A percentile compares a stretch with the other conserved stretches of the same genome.
Conservation (phyloP, 1,140 invertebrate species). For the Apis laboriosa region DNA sequence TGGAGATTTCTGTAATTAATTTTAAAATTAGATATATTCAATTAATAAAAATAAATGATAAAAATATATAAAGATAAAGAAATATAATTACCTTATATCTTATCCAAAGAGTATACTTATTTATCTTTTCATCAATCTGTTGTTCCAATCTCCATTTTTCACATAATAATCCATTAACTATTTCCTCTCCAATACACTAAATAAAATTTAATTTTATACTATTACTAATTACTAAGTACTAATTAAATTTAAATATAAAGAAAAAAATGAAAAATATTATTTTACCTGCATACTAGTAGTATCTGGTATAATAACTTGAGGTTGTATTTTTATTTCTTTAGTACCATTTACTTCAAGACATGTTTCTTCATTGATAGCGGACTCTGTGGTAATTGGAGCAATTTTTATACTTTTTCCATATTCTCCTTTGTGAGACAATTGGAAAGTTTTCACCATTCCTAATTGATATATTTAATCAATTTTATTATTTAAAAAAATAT, state of each 20-base stretch:
- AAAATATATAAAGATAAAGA: not conserved
- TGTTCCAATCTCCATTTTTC: conserved; percentile 89
- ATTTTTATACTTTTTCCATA: conserved; percentile 92
- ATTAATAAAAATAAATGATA: not conserved
- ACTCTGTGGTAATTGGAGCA: conserved; percentile 91
- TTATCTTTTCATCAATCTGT: conserved; percentile 88
- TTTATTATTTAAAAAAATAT: not conserved
- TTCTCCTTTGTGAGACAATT: conserved; percentile 84
- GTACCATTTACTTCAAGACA: conserved; percentile 94
- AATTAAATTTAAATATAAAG: not conserved
- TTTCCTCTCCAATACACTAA: conserved; percentile 83
- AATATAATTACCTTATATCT: conserved; percentile 83
- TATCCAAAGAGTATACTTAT: conserved; percentile 94
- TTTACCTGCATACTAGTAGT: conserved; percentile 88
- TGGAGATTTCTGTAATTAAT: conserved; percentile 69
- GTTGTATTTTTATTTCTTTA: conserved; percentile 82
- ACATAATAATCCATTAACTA: conserved; percentile 84
- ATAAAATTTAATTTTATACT: conserved; percentile 46
- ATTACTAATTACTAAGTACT: no score
- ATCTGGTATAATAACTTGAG: conserved; percentile 92
- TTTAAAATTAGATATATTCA: conserved; percentile 25
- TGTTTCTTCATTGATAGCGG: conserved; percentile 85
- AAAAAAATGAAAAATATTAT: not conserved
- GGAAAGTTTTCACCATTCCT: conserved; percentile 94
- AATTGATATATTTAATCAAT: not conserved